These are phyloP conservation scores for Acrocephalus kingi DNA, from an alignment of 2,113 vertebrate genomes.

Conservation along the genomic window DNA sequence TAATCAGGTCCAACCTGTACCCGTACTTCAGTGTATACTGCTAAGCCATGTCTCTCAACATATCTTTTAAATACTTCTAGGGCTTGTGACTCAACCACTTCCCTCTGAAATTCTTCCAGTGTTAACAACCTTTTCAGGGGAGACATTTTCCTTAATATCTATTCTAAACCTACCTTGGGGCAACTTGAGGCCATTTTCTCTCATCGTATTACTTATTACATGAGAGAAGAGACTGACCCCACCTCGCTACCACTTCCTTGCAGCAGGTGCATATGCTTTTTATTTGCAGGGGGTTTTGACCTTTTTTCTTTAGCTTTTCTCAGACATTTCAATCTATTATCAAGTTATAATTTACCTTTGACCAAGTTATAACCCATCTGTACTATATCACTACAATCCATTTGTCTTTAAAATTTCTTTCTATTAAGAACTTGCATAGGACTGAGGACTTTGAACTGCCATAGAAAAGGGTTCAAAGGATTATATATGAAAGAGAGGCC, in stretches of 20 bases:
- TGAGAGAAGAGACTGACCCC: not conserved
- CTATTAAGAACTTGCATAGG: not conserved
- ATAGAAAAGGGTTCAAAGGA: not conserved
- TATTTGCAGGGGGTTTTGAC: not conserved
- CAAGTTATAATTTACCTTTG: not conserved
- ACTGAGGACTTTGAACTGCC: not conserved
- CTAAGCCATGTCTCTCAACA: not conserved
- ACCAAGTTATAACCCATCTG: not conserved
- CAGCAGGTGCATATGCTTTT: not conserved
- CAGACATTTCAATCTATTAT: not conserved
- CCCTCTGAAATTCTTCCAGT: not conserved
- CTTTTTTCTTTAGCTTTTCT: not conserved
- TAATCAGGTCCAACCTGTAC: not conserved
- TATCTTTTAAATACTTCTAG: not conserved
- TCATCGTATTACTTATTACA: not conserved
- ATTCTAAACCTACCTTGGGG: not conserved
- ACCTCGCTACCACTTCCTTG: not conserved
- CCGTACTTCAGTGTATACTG: not conserved
- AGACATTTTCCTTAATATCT: not conserved
- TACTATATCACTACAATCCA: not conserved
- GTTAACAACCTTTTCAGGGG: not conserved
- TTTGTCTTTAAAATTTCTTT: conserved; percentile 1
- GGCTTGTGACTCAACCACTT: not conserved
- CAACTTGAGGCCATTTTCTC: not conserved
- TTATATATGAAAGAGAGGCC: not conserved